Conservation (phyloP, 1,140 invertebrate genomes). For the Tenebrio molitor region DNA sequence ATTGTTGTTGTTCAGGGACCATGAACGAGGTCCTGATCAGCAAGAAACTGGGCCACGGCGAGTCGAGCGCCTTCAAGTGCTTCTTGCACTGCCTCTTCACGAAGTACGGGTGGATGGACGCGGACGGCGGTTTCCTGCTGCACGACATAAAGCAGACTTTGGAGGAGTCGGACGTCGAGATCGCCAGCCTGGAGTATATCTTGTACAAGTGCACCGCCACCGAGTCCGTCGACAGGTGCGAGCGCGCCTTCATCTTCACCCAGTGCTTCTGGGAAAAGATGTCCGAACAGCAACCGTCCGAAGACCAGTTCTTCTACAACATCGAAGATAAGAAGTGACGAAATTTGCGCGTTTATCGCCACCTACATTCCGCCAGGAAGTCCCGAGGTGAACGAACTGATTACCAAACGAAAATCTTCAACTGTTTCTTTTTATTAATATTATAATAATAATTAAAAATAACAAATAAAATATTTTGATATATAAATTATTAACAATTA, state of each 20-base stretch:
- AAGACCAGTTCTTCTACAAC: constrained; percentile 54
- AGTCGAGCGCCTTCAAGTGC: constrained; percentile 56
- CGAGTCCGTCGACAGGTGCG: constrained; percentile 56
- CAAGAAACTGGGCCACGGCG: constrained; percentile 54
- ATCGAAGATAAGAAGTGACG: constrained; percentile 44
- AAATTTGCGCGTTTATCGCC: constrained; percentile 13
- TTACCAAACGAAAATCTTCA: neutral
- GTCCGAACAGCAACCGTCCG: constrained; percentile 52
- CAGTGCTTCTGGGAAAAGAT: constrained; percentile 61
- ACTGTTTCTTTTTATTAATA: constrained; percentile 2
- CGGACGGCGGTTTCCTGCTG: constrained; percentile 58
- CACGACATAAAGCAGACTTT: constrained; percentile 57
- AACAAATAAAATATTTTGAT: constrained; percentile 28
- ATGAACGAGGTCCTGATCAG: constrained; percentile 59
- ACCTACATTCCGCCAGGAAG: constrained; percentile 23
- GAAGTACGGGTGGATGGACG: constrained; percentile 62
- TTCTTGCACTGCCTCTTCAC: constrained; percentile 60
- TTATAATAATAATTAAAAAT: constrained; percentile 36
- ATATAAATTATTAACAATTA: constrained; percentile 31
- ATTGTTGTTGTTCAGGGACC: constrained; percentile 55
- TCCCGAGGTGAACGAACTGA: constrained; percentile 24
- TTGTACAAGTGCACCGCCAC: constrained; percentile 59
- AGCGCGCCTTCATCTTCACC: constrained; percentile 56
- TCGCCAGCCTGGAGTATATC: constrained; percentile 57
- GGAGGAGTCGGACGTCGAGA: constrained; percentile 54